Evolutionary conservation across 2,797 vertebrate species (phyloP).

Genomic region (Orientallactaga sibirica): DNA sequence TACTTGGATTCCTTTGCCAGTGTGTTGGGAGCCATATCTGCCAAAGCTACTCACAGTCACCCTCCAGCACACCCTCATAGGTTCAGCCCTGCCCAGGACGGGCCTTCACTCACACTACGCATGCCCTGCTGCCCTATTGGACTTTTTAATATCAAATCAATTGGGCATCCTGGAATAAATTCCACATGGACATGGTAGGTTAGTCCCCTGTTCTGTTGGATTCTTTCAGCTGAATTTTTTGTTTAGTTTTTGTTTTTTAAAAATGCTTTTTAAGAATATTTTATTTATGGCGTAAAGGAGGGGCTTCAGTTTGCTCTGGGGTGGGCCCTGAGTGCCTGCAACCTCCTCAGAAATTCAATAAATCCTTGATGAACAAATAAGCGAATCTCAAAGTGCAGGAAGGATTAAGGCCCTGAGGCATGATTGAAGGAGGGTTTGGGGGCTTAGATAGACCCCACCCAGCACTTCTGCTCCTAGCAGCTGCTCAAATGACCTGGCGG

Average conservation of each 20-base stretch:
- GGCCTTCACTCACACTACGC: slow-evolving; percentile 65
- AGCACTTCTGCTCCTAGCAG: neutral
- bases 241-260: no score
- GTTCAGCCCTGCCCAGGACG: slow-evolving; percentile 34
- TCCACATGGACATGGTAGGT: no score
- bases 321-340: no score
- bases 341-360: neutral
- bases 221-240: neutral
- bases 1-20: slow-evolving; percentile 86
- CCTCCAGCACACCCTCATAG: slow-evolving; percentile 11
- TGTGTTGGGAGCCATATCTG: slow-evolving; percentile 90
- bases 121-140: neutral
- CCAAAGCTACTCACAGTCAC: neutral
- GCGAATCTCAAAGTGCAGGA: neutral
- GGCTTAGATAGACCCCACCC: neutral
- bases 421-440: neutral
- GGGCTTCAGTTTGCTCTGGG: neutral
- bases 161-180: no score
- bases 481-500: neutral
- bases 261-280: no score
- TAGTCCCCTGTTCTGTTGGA: neutral
- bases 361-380: no score
- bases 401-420: no score
- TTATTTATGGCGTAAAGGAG: neutral
- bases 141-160: no score